Base-by-base conservation (phyloP, 2,113 vertebrate species). In the Symphodus melops region DNA sequence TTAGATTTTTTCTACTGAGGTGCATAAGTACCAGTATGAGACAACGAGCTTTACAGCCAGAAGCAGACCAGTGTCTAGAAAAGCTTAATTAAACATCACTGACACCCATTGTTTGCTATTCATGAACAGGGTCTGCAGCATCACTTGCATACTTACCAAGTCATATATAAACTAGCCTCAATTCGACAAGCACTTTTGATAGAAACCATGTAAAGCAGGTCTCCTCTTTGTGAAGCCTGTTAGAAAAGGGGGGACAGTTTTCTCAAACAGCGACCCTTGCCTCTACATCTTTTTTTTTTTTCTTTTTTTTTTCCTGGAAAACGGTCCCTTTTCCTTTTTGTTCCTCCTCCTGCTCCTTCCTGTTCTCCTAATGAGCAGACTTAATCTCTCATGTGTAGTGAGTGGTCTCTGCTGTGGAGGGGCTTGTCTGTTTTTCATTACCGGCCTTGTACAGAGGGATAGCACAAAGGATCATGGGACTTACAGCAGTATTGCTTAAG, bases 371-470 rank as follows among this genome's bases (percentile, higher is more conserved):
- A 92, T 89, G 88, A 92, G 86, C 86, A 61, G 55, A 66, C 82
- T 91, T 91, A 91, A 90, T 91, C 91, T 90, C 82, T 86, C 77
- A 78, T 89, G 82, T 88, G 83, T 66, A 83, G 73, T 72, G 77
- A 89, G 89, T 86, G 89, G 84, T 82, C 51, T 63, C 79, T 88
- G 86, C 68, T 77, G 81, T 68, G 72, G 86, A 73, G 84, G 87
- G 76, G 83, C 82, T 73, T 56, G 81, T 86, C 91, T 93, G 91
- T 74, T 90, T 91, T 88, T 88, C 88, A 89, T 91, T 91, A 90
- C 33, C 77, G 71, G 62, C 84, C 63, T 78, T 77, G 77, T 75
- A 77, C 77, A 77, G 68, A 75, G 81, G 68, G 55, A 75, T 63
- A 41, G 71, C 77, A 87, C 84, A 90, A 86, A 89, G 76, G 81